phyloP scores from a whole-genome alignment of 2,113 vertebrate species.

The Hyperopisus bebe region DNA sequence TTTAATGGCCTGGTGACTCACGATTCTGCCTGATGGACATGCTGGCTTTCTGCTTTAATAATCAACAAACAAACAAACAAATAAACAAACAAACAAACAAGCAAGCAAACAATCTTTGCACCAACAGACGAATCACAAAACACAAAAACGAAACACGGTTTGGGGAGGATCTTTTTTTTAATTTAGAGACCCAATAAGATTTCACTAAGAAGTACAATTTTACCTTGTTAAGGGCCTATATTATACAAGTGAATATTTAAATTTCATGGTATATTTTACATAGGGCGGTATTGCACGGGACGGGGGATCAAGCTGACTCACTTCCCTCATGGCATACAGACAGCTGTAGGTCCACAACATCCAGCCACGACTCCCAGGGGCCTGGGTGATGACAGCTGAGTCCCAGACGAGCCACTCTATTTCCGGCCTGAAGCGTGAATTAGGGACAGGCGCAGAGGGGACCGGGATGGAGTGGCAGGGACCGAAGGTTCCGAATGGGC shows the following conservation, averaged over 20 bases:
- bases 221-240: neutral
- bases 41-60: neutral
- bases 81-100: neutral
- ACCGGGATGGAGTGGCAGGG: neutral
- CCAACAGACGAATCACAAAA: neutral
- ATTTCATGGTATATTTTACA: neutral
- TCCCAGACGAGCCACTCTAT: conserved; percentile 1
- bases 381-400: conserved; percentile 6
- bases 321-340: neutral
- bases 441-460: neutral
- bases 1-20: neutral
- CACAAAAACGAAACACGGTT: neutral
- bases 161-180: neutral
- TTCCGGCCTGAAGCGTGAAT: neutral
- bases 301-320: neutral
- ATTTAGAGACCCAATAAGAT: neutral
- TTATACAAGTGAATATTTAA: neutral
- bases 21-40: neutral
- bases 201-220: neutral
- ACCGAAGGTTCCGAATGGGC: neutral
- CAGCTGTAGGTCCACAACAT: neutral
- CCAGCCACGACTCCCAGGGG: neutral
- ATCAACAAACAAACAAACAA: neutral
- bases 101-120: neutral
- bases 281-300: neutral